phyloP scores from a whole-genome alignment of 2,888 invertebrate species.

The Frankliniella intonsa region DNA sequence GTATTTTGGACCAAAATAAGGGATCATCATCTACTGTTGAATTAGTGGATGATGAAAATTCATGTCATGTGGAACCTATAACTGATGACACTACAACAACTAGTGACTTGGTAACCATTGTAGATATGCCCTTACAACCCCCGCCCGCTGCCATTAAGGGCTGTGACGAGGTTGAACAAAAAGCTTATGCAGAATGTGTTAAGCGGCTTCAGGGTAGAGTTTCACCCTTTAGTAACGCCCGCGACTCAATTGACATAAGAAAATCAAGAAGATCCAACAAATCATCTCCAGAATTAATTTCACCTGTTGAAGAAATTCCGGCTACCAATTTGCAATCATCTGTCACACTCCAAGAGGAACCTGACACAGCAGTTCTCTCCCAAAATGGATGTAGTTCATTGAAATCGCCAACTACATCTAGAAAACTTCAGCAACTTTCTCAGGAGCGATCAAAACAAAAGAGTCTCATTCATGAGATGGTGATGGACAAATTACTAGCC shows the following conservation, averaged over 20 bases:
- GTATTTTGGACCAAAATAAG: slow-evolving; percentile 16
- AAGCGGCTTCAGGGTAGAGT: slow-evolving; percentile 62
- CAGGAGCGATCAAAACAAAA: slow-evolving; percentile 78
- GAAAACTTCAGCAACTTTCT: slow-evolving; percentile 70
- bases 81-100: slow-evolving; percentile 38
- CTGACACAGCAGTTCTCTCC: slow-evolving; percentile 41
- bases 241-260: slow-evolving; percentile 62
- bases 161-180: slow-evolving; percentile 19
- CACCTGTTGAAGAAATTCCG: slow-evolving; percentile 42
- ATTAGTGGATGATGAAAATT: slow-evolving; percentile 33
- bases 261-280: slow-evolving; percentile 54
- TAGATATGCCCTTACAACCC: slow-evolving; percentile 35
- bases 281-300: slow-evolving; percentile 39
- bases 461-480: slow-evolving; percentile 74
- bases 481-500: slow-evolving; percentile 70
- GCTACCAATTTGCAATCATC: slow-evolving; percentile 42
- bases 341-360: slow-evolving; percentile 39
- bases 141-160: neutral
- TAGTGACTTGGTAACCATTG: slow-evolving; percentile 40
- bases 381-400: slow-evolving; percentile 37
- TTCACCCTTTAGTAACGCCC: slow-evolving; percentile 64
- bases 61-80: neutral
- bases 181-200: slow-evolving; percentile 58
- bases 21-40: slow-evolving; percentile 16
- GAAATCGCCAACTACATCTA: slow-evolving; percentile 50